phyloP scores from a whole-genome alignment of 2,888 invertebrate genomes.

The Nomada ruficornis region DNA sequence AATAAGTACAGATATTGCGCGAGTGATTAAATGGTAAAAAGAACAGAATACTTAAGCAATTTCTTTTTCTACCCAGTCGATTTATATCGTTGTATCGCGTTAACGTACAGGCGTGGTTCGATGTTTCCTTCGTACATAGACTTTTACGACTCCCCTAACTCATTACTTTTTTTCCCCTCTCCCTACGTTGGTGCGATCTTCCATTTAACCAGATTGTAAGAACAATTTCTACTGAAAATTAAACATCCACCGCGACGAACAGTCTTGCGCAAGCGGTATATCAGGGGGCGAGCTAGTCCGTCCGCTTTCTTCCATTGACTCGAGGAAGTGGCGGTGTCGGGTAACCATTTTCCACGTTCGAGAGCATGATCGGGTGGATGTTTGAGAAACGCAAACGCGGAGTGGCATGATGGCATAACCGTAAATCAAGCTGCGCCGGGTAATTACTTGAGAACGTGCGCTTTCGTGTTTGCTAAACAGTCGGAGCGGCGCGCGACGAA shows the following conservation, averaged over 20 bases:
- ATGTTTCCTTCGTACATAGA: conserved; percentile 21
- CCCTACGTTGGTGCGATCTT: neutral
- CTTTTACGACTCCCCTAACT: conserved; percentile 18
- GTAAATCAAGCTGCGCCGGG: conserved; percentile 44
- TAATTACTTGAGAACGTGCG: conserved; percentile 57
- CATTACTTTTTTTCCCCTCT: neutral
- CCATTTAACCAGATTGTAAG: conserved; percentile 1
- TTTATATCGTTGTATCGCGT: conserved; percentile 14
- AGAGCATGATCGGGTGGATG: conserved; percentile 19
- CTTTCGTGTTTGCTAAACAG: conserved; percentile 60
- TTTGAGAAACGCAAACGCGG: conserved; percentile 46
- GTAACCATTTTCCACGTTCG: conserved; percentile 18
- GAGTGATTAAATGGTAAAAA: conserved; percentile 14
- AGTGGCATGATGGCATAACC: conserved; percentile 30
- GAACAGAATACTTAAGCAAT: neutral
- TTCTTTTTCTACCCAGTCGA: neutral
- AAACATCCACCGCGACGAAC: neutral
- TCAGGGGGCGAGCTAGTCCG: conserved; percentile 1
- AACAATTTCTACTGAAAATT: neutral
- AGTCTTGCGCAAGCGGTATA: neutral
- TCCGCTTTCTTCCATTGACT: neutral
- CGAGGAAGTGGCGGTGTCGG: conserved; percentile 16
- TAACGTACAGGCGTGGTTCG: neutral
- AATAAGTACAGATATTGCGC: conserved; percentile 12
- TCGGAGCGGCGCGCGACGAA: conserved; percentile 28